Conservation (phyloP, 2,888 invertebrate genomes). For the Oscheius sp. region DNA sequence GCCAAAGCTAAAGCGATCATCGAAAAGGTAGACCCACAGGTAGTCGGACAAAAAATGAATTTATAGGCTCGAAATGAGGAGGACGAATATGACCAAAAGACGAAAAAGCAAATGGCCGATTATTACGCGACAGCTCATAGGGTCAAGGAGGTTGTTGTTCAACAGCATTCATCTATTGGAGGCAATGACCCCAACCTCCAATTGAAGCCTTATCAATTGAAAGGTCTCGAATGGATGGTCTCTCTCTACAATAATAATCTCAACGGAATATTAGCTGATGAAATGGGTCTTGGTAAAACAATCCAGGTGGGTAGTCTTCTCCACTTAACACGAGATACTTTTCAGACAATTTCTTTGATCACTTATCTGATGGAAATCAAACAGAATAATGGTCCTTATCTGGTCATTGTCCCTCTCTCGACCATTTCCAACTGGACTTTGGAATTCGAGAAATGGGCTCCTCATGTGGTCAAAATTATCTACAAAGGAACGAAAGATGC, state of each 20-base stretch:
- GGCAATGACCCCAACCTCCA: constrained; percentile 78
- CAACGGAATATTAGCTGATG: constrained; percentile 97
- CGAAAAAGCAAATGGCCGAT: constrained; percentile 81
- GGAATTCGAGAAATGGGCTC: constrained; percentile 99
- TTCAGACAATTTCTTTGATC: constrained; percentile 92
- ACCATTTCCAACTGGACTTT: constrained; percentile 98
- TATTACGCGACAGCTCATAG: constrained; percentile 96
- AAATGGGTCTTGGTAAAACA: constrained; percentile 80
- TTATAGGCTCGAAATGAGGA: constrained; percentile 75
- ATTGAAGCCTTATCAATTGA: constrained; percentile 93
- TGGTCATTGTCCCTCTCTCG: constrained; percentile 97
- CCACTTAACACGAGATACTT: background rate
- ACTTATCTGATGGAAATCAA: constrained; percentile 98
- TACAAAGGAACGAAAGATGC: constrained; percentile 81
- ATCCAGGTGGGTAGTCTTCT: constrained; percentile 48
- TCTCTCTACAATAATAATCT: constrained; percentile 97
- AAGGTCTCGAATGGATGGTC: constrained; percentile 97
- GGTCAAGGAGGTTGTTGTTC: constrained; percentile 89
- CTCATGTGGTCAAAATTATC: constrained; percentile 79
- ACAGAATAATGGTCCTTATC: constrained; percentile 93
- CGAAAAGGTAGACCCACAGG: constrained; percentile 48
- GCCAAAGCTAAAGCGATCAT: constrained; percentile 73
- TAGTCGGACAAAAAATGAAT: background rate
- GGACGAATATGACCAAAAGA: constrained; percentile 88
- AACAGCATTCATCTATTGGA: constrained; percentile 91